These are phyloP conservation scores for Mesorhabditis belari DNA, from an alignment of 2,888 invertebrate species.

Conservation along the genomic window DNA sequence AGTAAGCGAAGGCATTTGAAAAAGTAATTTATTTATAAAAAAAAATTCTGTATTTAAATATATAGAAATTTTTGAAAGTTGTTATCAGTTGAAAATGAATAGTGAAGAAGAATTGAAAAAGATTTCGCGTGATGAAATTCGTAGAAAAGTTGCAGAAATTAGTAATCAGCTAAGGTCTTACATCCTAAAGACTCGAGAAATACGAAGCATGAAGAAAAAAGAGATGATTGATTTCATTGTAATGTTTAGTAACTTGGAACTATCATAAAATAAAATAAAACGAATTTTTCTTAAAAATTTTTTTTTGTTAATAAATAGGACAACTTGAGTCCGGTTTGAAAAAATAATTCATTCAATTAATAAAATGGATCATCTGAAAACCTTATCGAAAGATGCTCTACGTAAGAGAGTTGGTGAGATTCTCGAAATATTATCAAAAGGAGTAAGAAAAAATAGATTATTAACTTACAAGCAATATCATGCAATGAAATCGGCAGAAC, in stretches of 20 bases:
- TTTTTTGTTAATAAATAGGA: slow-evolving; percentile 5
- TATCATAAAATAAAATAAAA: slow-evolving; percentile 4
- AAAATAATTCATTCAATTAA: slow-evolving; percentile 13
- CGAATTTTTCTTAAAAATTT: slow-evolving; percentile 14
- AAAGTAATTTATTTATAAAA: too few species aligned
- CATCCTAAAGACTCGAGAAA: slow-evolving; percentile 10
- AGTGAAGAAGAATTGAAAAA: slow-evolving; percentile 12
- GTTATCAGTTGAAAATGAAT: too few species aligned
- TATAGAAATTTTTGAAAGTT: slow-evolving; percentile 12
- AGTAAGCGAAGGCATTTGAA: too few species aligned
- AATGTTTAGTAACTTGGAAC: slow-evolving; percentile 7
- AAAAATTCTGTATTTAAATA: slow-evolving; percentile 13
- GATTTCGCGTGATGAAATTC: slow-evolving; percentile 18
- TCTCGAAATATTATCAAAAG: slow-evolving; percentile 2
- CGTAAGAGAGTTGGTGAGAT: slow-evolving; percentile 12
- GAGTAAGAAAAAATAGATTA: slow-evolving; percentile 1
- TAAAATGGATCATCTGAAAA: slow-evolving; percentile 11
- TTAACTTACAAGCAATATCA: slow-evolving; percentile 1
- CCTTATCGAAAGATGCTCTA: slow-evolving; percentile 18
- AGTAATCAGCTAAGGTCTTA: slow-evolving; percentile 15
- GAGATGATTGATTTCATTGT: slow-evolving; percentile 19
- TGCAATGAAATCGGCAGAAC: slow-evolving; percentile 1
- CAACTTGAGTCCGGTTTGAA: slow-evolving; percentile 16
- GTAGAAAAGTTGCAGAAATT: slow-evolving; percentile 13
- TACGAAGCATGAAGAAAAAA: slow-evolving; percentile 16